Percentiles rank a stretch among this genome's conserved stretches.
phyloP scores from a whole-genome alignment of 2,888 invertebrate species.

The Drosophila paucipuncta region DNA sequence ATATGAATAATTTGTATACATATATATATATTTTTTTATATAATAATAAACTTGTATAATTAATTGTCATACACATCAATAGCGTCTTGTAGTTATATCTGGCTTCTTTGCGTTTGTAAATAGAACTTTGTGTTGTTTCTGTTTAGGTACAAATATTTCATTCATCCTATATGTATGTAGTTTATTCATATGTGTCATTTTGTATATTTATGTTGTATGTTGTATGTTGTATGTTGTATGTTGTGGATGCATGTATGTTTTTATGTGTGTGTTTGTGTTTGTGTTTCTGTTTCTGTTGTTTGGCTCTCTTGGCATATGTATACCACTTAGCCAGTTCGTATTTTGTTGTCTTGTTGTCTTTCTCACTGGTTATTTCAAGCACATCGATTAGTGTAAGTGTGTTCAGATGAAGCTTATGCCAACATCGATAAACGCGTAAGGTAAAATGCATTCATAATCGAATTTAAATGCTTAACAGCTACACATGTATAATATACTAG shows the following conservation, averaged over 20 bases:
- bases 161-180: slow-evolving; percentile 37
- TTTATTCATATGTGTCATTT: slow-evolving; percentile 37
- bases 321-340: slow-evolving; percentile 63
- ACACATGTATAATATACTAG: slow-evolving; percentile 62
- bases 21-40: slow-evolving; percentile 35
- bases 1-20: slow-evolving; percentile 57
- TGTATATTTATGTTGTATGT: slow-evolving; percentile 49
- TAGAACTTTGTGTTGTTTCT: slow-evolving; percentile 42
- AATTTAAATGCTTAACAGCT: slow-evolving; percentile 74
- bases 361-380: slow-evolving; percentile 60
- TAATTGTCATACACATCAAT: slow-evolving; percentile 79
- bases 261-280: slow-evolving; percentile 10
- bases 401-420: slow-evolving; percentile 32
- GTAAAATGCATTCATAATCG: slow-evolving; percentile 70
- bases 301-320: slow-evolving; percentile 67
- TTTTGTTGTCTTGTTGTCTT: slow-evolving; percentile 5
- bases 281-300: not conserved
- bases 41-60: slow-evolving; percentile 70
- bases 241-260: slow-evolving; percentile 9
- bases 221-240: slow-evolving; percentile 12
- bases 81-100: slow-evolving; percentile 40
- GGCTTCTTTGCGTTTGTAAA: slow-evolving; percentile 45
- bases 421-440: slow-evolving; percentile 65
- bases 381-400: slow-evolving; percentile 57
- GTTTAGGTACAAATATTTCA: slow-evolving; percentile 72